Percentiles rank a stretch among this genome's conserved stretches.
phyloP scores from a whole-genome alignment of 2,888 invertebrate species.

The Ferrisia virgata region DNA sequence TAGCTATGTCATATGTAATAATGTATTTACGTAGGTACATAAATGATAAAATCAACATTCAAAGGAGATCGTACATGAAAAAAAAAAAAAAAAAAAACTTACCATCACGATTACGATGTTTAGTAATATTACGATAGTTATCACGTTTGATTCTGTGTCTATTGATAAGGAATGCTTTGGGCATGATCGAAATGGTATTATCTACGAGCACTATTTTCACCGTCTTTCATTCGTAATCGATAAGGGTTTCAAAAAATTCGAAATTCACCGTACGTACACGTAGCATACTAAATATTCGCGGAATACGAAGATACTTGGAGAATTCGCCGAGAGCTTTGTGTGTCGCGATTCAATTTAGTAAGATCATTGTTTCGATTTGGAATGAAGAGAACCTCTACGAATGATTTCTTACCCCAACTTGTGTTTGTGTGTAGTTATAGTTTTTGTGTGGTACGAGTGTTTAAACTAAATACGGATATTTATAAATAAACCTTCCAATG shows the following conservation, averaged over 20 bases:
- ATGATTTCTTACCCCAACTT: neutral
- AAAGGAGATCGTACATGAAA: neutral
- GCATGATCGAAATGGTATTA: neutral
- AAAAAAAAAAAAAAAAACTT: neutral
- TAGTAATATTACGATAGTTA: neutral
- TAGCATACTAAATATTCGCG: too few relatives aligned
- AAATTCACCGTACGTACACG: too few relatives aligned
- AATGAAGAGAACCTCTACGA: neutral
- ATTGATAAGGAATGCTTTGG: constrained; percentile 42
- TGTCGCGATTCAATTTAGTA: neutral
- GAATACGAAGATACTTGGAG: too few relatives aligned
- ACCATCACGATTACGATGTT: neutral
- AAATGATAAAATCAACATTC: too few relatives aligned
- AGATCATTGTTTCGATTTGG: neutral
- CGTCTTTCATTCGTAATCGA: too few relatives aligned
- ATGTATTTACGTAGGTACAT: too few relatives aligned
- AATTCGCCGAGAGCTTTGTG: too few relatives aligned
- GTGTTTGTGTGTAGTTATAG: neutral
- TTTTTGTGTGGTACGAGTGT: too few relatives aligned
- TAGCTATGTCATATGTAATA: too few relatives aligned
- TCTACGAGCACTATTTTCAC: neutral
- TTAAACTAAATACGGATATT: constrained; percentile 43
- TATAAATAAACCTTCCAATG: constrained; percentile 44
- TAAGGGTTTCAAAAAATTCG: too few relatives aligned
- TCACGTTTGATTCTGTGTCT: constrained; percentile 35